A percentile compares a stretch with the other conserved stretches of the same genome.
Conservation (phyloP, 1,140 invertebrate genomes). For the Zaprionus ghesquierei region DNA sequence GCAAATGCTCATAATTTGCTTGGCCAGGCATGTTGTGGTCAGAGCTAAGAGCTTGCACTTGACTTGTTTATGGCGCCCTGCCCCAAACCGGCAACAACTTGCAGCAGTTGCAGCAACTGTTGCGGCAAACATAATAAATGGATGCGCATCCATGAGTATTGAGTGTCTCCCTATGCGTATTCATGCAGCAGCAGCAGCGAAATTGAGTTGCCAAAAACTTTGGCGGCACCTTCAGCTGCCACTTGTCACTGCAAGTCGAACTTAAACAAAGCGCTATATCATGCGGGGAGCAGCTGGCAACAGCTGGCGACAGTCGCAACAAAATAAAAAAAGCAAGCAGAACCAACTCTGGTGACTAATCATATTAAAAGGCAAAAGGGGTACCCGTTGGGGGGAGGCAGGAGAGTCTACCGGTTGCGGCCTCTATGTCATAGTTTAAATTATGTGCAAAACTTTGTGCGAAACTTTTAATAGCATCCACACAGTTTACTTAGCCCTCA, state of each 20-base stretch:
- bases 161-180: not conserved
- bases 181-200: slow-evolving; percentile 20
- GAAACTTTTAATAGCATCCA: slow-evolving; percentile 75
- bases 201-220: slow-evolving; percentile 61
- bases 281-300: slow-evolving; percentile 13
- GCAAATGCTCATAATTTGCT: slow-evolving; percentile 54
- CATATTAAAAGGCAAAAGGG: slow-evolving; percentile 35
- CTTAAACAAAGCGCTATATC: slow-evolving; percentile 59
- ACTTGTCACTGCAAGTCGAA: slow-evolving; percentile 16
- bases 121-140: slow-evolving; percentile 35
- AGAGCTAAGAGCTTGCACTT: slow-evolving; percentile 49
- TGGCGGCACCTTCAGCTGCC: slow-evolving; percentile 29
- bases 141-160: not conserved
- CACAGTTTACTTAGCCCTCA: not conserved
- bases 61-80: slow-evolving; percentile 55
- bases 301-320: slow-evolving; percentile 4
- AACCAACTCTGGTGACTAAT: slow-evolving; percentile 62
- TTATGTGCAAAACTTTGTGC: slow-evolving; percentile 71
- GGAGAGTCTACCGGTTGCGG: slow-evolving; percentile 31
- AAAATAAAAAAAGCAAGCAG: too few species aligned
- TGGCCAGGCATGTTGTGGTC: slow-evolving; percentile 21
- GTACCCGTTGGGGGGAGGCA: not conserved
- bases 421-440: slow-evolving; percentile 75
- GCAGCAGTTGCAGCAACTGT: slow-evolving; percentile 38
- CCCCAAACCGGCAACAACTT: slow-evolving; percentile 11